A percentile compares a stretch with the other conserved stretches of the same genome.
phyloP scores from a whole-genome alignment of 2,113 vertebrate genomes.

The Apteryx mantelli region DNA sequence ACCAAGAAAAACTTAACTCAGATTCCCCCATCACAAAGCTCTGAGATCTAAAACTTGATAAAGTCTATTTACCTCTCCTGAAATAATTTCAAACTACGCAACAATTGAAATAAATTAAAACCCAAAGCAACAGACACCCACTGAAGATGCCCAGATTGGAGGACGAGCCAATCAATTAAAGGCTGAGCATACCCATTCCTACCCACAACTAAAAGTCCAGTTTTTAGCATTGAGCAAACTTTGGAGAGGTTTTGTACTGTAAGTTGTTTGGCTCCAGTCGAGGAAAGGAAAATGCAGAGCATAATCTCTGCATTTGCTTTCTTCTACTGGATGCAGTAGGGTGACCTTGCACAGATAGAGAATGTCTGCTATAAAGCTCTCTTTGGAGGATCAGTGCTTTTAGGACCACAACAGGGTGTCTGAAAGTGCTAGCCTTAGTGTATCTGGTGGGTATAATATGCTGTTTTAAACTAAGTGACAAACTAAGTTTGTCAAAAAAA shows the following conservation, averaged over 20 bases:
- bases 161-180: neutral
- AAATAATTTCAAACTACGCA: neutral
- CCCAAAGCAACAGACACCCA: neutral
- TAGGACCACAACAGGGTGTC: neutral
- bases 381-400: neutral
- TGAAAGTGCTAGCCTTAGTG: neutral
- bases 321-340: neutral
- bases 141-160: neutral
- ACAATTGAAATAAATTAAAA: neutral
- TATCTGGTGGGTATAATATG: neutral
- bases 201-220: neutral
- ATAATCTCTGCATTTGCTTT: neutral
- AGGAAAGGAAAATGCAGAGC: neutral
- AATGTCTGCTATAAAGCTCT: neutral
- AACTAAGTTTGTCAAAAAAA: neutral
- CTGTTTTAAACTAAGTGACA: neutral
- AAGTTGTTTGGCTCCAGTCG: neutral
- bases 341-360: neutral
- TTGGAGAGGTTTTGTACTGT: neutral
- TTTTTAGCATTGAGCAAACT: neutral
- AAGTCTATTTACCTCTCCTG: neutral
- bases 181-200: neutral
- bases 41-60: neutral
- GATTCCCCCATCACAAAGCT: neutral
- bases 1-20: neutral